Base-by-base conservation (phyloP, 2,797 vertebrate species). In the Falco naumanni region DNA sequence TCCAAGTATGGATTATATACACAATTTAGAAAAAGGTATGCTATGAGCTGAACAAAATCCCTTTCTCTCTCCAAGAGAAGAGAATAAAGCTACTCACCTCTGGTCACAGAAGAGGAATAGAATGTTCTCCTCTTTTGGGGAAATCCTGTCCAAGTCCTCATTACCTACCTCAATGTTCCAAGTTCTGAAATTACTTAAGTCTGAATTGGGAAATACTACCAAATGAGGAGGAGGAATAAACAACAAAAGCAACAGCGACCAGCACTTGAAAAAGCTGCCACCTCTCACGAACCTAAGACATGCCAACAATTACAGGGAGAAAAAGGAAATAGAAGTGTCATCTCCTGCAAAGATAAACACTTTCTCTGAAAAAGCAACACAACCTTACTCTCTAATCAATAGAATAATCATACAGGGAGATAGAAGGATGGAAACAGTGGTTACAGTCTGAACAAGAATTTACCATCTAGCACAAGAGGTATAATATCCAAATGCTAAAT, bases 261-360 rank as follows among this genome's bases (percentile, higher is more conserved):
- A 56, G 53, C 2, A 3, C 48, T 7, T 74, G n/a, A 37, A 39
- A 81, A 78, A 89, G 48, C 45, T 68, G 57, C 48, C 78, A 74
- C 24, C 34, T 75, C 66, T 74, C 33, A 37, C 0, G 0, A 75
- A 59, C 29, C 21, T 2, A 0, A 5, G 0, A 47, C n/a, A 31
- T 0, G 0, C 5, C 51, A 69, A 41, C 51, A 86, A 37, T 34
- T 61, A 39, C 34, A 10, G 0, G 0, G 56, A 59, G 26, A 47
- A 19, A 22, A 87, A 78, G 71, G 47, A 83, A 95, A 91, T 1
- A 13, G 9, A 56, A 71, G 13, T 1, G 8, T 21, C 53, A 9
- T 22, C 59, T 63, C 64, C 18, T 11, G 11, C 37, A n/a, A 54
- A 82, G 48, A 81, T 16, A 76, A 87, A 57, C 20, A 13, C 34